These are phyloP conservation scores for Amphiprion clarkii DNA, from an alignment of 2,797 vertebrate genomes.

Conservation along the genomic window DNA sequence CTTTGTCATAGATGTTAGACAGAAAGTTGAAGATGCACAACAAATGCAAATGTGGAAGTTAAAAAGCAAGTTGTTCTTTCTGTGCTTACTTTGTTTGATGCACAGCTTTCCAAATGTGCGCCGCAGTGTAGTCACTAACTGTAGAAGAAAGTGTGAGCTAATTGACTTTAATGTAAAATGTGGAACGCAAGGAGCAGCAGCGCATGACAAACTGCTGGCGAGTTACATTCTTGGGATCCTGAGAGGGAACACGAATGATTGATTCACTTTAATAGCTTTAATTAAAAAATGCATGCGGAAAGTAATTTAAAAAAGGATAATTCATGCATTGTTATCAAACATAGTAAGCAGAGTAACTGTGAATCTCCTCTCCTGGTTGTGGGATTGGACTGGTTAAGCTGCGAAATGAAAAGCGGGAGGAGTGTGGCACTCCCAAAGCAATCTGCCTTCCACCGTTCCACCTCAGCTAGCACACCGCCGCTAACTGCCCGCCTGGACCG, in stretches of 20 bases:
- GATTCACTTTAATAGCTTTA: conserved; percentile 74
- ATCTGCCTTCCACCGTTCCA: conserved; percentile 80
- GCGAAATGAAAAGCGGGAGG: conserved; percentile 82
- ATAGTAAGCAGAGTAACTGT: conserved; percentile 55
- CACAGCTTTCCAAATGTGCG: conserved; percentile 16
- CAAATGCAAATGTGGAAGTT: not conserved
- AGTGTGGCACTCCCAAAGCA: conserved; percentile 75
- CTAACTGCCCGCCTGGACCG: conserved; percentile 76
- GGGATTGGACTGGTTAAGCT: conserved; percentile 82
- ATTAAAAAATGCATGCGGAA: conserved; percentile 69
- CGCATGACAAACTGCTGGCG: conserved; percentile 53
- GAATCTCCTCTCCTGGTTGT: conserved; percentile 61
- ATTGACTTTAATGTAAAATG: conserved; percentile 55
- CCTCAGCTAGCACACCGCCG: conserved; percentile 76
- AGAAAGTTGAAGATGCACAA: not conserved
- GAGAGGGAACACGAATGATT: conserved; percentile 54
- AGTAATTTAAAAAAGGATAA: conserved; percentile 75
- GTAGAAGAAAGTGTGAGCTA: conserved; percentile 32
- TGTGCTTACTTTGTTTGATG: not conserved
- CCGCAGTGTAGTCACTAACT: conserved; percentile 16
- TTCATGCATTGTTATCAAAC: conserved; percentile 76
- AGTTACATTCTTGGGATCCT: conserved; percentile 55
- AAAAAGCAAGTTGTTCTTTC: conserved; percentile 2
- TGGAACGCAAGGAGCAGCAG: conserved; percentile 26
- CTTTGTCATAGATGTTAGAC: not conserved